These are phyloP conservation scores for Laothoe populi DNA, from an alignment of 2,888 invertebrate genomes.

Conservation along the genomic window DNA sequence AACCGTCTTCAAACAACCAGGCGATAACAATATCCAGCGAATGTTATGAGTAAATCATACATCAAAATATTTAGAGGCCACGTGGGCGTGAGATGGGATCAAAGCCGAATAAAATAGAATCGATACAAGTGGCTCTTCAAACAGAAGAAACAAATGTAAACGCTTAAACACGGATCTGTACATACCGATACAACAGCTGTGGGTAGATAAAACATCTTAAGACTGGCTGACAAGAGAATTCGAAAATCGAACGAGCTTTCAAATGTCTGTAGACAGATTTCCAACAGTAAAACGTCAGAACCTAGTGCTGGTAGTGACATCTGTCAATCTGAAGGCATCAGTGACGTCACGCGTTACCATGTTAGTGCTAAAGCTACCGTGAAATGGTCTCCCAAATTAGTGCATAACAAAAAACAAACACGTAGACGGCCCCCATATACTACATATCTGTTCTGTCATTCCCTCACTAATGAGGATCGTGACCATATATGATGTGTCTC, in stretches of 20 bases:
- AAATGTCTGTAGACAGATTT: neutral
- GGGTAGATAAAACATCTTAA: neutral
- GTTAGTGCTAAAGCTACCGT: too few species aligned
- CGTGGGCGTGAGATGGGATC: constrained; percentile 53
- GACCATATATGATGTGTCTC: too few species aligned
- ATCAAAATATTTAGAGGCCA: constrained; percentile 42
- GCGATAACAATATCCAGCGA: constrained; percentile 14
- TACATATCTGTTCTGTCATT: too few species aligned
- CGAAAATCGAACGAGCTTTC: too few species aligned
- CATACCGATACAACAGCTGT: neutral
- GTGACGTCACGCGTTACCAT: too few species aligned
- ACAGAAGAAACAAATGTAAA: constrained; percentile 29
- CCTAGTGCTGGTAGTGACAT: too few species aligned
- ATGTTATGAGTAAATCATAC: constrained; percentile 36
- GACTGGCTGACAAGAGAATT: too few species aligned
- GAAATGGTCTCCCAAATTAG: too few species aligned
- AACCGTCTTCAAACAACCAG: neutral
- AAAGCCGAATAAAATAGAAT: constrained; percentile 48
- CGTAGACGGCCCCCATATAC: too few species aligned
- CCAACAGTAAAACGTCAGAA: neutral
- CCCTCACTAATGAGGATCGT: too few species aligned
- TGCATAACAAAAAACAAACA: too few species aligned
- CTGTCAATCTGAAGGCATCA: too few species aligned
- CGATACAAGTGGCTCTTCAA: constrained; percentile 34
- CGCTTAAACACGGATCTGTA: neutral